Base-by-base conservation (phyloP, 2,888 invertebrate species). In the Crossocerus cetratus region DNA sequence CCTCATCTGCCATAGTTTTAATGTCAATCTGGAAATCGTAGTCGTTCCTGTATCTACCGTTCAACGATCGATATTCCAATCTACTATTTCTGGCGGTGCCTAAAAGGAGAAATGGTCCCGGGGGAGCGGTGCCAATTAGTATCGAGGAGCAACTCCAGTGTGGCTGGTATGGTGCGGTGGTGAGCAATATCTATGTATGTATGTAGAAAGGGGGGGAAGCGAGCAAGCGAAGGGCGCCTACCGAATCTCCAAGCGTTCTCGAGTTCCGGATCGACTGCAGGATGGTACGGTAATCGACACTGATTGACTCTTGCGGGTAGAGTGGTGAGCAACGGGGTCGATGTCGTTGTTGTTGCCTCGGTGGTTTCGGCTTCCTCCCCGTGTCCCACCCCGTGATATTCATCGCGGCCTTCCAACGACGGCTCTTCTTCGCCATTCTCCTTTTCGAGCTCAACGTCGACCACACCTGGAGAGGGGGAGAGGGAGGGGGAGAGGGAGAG, bases 1-100 rank as follows among this genome's bases (percentile, higher is more conserved):
- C 98, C 66, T 96, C 94, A 11, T 93, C 92, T n/a, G 91, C 91
- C 69, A 93, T 92, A 0, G 97, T 96, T 77, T 95, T 95, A 90
- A 99, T 94, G 5, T 94, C 93, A 11, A 98, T 91, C 14, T 94
- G 93, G 78, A 98, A 93, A 74, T 96, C 95, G 88, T 94, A 95
- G 45, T 92, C 92, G 72, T 93, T 93, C 60, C 93, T 92, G 84
- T 94, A 93, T 65, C 94, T 92, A 8, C 91, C 92, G 43, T 91
- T 86, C 0, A 91, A 76, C 56, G 92, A 92, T 21, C 91, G 91
- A 86, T 94, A 96, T 87, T 97, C 96, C 57, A 96, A 91, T 73
- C 96, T 93, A 80, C 95, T 95, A 88, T 93, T 92, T 74, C 93
- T 92, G 21, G 93, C 92, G 0, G 94, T 93, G 58, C 95, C 95